phyloP scores from a whole-genome alignment of 2,113 vertebrate genomes.

The Ovis aries region DNA sequence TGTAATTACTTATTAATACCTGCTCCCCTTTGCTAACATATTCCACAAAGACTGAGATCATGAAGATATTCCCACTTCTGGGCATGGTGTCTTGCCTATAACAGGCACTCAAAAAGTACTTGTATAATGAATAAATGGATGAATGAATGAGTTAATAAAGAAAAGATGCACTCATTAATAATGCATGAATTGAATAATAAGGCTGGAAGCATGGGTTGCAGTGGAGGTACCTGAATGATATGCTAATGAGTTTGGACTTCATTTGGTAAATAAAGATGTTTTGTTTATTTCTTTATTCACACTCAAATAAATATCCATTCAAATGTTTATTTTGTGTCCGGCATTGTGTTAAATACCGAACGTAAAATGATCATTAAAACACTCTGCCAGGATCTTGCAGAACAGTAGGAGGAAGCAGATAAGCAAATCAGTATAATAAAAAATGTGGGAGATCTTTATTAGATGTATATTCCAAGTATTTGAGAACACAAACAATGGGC shows the following conservation, averaged over 20 bases:
- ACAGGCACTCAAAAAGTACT: neutral
- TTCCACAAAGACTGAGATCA: neutral
- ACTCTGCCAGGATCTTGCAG: slow-evolving; percentile 1
- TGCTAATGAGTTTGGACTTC: neutral
- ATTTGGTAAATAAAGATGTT: neutral
- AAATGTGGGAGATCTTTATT: neutral
- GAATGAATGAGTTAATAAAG: neutral
- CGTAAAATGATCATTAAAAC: slow-evolving; percentile 20
- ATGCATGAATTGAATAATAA: neutral
- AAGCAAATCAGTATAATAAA: slow-evolving; percentile 15
- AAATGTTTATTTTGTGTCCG: neutral
- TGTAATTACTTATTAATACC: neutral
- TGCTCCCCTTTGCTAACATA: neutral
- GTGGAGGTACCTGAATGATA: neutral
- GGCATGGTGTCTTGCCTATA: neutral
- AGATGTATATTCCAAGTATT: neutral
- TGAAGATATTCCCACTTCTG: neutral
- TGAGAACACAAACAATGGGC: neutral
- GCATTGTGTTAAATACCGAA: neutral
- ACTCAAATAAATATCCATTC: neutral
- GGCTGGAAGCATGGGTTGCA: neutral
- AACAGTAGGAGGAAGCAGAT: neutral
- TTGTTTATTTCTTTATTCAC: slow-evolving; percentile 11
- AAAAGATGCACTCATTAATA: neutral
- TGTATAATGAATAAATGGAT: neutral